A percentile compares a stretch with the other conserved stretches of the same genome.
Conservation (phyloP, 2,888 invertebrate species). For the Sinelater perroti region DNA sequence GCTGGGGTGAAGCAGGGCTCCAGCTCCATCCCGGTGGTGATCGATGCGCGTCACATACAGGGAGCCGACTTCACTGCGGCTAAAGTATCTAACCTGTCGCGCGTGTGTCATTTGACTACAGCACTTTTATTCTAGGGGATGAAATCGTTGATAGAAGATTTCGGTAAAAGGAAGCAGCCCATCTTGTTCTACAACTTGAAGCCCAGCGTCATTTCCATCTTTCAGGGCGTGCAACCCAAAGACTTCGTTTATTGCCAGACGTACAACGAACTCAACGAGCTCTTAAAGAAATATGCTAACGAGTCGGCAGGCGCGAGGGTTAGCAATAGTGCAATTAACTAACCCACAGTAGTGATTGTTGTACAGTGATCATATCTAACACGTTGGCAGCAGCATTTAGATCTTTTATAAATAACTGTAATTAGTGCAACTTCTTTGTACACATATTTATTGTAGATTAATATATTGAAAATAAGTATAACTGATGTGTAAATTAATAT, state of each 20-base stretch:
- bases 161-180: conserved; percentile 65
- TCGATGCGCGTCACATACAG: conserved; percentile 70
- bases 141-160: conserved; percentile 67
- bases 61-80: conserved; percentile 74
- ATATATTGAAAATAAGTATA: too few species aligned
- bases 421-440: too few species aligned
- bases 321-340: too few species aligned
- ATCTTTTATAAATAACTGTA: too few species aligned
- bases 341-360: too few species aligned
- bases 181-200: conserved; percentile 68
- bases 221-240: conserved; percentile 67
- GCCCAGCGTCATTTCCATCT: conserved; percentile 66
- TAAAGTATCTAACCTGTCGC: conserved; percentile 59
- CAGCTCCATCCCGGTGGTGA: conserved; percentile 67
- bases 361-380: too few species aligned
- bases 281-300: conserved; percentile 14
- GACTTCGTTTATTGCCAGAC: conserved; percentile 65
- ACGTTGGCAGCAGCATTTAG: too few species aligned
- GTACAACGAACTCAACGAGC: conserved; percentile 64
- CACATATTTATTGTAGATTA: too few species aligned
- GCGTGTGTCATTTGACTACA: too few species aligned
- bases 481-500: too few species aligned
- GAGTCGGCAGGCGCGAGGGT: not conserved
- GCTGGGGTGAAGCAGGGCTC: conserved; percentile 70
- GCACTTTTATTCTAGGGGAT: conserved; percentile 68